These are phyloP conservation scores for Sinonovacula constricta DNA, from an alignment of 1,140 invertebrate genomes.

Conservation along the genomic window DNA sequence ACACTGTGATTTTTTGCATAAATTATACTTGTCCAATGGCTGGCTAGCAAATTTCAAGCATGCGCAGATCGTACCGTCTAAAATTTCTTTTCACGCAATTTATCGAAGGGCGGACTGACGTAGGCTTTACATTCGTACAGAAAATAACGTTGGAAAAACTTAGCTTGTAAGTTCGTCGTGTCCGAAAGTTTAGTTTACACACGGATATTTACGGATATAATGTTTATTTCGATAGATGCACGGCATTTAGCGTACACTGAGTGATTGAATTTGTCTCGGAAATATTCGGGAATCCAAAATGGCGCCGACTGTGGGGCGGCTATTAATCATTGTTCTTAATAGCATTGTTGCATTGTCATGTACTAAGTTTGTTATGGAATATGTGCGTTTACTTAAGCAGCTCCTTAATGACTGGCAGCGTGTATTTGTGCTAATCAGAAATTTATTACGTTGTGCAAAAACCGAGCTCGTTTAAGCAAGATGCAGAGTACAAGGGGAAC, in stretches of 20 bases:
- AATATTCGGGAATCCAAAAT: slow-evolving; percentile 12
- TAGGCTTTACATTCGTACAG: no score
- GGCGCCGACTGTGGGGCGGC: slow-evolving; percentile 6
- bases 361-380: neutral
- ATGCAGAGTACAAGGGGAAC: no score
- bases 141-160: neutral
- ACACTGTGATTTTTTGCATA: no score
- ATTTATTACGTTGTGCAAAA: neutral
- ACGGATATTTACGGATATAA: slow-evolving; percentile 30
- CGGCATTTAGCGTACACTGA: neutral
- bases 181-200: neutral
- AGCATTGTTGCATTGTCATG: slow-evolving; percentile 22
- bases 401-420: neutral
- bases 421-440: neutral
- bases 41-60: no score
- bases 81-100: no score
- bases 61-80: no score
- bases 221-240: slow-evolving; percentile 26
- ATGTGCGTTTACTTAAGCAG: neutral
- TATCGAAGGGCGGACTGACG: no score
- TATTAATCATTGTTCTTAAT: no score
- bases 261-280: neutral
- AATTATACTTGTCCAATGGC: no score
- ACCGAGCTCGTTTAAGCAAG: no score
- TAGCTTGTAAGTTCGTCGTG: neutral